Conservation (phyloP, 2,797 vertebrate species). For the Helicolenus hilgendorfi region DNA sequence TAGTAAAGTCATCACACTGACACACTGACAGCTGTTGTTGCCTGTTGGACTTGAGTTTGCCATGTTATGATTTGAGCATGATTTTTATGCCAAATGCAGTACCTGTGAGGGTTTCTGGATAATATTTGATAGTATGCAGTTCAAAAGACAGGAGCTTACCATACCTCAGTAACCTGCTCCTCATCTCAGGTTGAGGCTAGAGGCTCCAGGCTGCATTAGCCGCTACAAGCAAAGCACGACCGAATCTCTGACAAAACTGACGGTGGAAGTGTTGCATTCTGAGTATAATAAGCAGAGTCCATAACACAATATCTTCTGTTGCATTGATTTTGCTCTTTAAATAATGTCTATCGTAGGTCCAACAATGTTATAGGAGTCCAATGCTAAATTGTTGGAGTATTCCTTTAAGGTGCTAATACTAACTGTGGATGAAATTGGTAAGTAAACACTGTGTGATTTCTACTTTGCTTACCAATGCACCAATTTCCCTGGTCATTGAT, state of each 20-base stretch:
- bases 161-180: neutral
- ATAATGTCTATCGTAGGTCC: neutral
- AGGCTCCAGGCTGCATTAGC: neutral
- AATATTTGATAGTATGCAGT: neutral
- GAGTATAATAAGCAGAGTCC: neutral
- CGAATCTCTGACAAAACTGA: neutral
- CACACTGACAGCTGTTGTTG: no score
- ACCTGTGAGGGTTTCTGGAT: no score
- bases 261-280: neutral
- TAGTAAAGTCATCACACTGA: no score
- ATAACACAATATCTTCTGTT: no score
- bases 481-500: neutral
- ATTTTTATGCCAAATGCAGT: no score
- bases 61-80: no score
- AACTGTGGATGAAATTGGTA: neutral
- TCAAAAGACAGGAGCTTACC: neutral
- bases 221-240: neutral
- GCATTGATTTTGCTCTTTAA: no score
- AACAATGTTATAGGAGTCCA: neutral
- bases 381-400: neutral
- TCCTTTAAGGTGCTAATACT: neutral
- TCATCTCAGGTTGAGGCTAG: neutral
- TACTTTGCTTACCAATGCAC: neutral
- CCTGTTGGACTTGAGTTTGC: no score
- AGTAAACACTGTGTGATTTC: neutral